Evolutionary conservation across 2,113 vertebrate species (phyloP), one percentile per base, ranked within the genome.

Genomic region (Podiceps cristatus): DNA sequence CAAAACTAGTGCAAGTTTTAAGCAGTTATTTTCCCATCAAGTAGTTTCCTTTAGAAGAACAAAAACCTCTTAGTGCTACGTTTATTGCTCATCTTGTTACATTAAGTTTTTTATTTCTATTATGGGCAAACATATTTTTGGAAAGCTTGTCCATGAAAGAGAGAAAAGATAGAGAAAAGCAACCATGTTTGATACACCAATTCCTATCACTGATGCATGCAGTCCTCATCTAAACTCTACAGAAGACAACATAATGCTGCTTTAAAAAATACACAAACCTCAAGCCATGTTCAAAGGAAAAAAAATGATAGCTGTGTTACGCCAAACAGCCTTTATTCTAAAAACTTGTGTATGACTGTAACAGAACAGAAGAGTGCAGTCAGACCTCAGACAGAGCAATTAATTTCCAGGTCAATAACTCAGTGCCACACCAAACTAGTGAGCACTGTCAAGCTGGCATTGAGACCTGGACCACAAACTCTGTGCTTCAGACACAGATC

Each of bases 341-440:
- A 82, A 89, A 93, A 28, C 2, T 3, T 12, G 13, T 24, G 29
- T 27, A 49, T 0, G 2, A 74, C 49, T 55, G 56, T 18, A 92
- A 93, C n/a, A 18, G 67, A 93, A 78, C 13, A 83, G 69, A 92
- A 85, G 58, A 72, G 5, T 11, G 42, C 35, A 49, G 71, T 44
- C 58, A 73, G 31, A 91, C 33, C 71, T 52, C 72, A 50, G 63
- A 69, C 49, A 76, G 40, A 82, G 73, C 58, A 79, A 81, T 87
- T 78, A 31, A 69, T 67, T 96, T 96, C 86, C 78, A 93, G 92
- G 88, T 88, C 87, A 93, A 4, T 45, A 69, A 78, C 49, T 87
- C 49, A 69, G 66, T 79, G 66, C 68, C 60, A 89, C 35, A 88
- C 31, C 79, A 80, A 82, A 87, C 29, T 27, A 71, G 58, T 11